Conservation (phyloP, 1,140 invertebrate species). For the Dendroctonus valens region DNA sequence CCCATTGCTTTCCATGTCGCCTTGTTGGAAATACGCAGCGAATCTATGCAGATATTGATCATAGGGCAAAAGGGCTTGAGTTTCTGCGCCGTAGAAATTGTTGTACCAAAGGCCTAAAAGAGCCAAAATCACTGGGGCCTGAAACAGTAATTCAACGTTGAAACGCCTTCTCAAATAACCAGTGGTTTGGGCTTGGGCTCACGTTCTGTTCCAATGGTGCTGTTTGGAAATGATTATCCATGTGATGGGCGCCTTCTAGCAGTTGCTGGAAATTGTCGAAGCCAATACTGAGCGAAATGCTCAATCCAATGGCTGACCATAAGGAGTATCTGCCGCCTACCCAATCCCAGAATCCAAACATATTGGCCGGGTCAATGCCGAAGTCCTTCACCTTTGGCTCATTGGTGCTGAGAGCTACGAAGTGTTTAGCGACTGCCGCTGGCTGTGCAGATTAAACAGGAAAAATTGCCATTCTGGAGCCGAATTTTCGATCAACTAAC, state of each 20-base stretch:
- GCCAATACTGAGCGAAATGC: conserved; percentile 90
- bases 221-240: conserved; percentile 92
- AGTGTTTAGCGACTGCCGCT: conserved; percentile 16
- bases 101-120: conserved; percentile 94
- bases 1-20: conserved; percentile 99
- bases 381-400: conserved; percentile 90
- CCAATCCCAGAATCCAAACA: conserved; percentile 99
- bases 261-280: conserved; percentile 95
- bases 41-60: conserved; percentile 99
- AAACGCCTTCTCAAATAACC: neutral
- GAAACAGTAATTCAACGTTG: conserved; percentile 38
- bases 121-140: conserved; percentile 94
- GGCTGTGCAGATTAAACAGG: neutral
- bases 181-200: conserved; percentile 46
- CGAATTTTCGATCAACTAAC: neutral
- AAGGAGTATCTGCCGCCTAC: conserved; percentile 97
- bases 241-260: conserved; percentile 85
- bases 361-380: conserved; percentile 95
- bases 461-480: neutral
- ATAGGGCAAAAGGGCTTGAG: conserved; percentile 94
- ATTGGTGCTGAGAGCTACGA: conserved; percentile 81
- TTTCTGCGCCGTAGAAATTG: conserved; percentile 94
- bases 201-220: conserved; percentile 94
- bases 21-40: conserved; percentile 99
- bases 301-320: conserved; percentile 98